These are phyloP conservation scores for Pachypsylla venusta DNA, from an alignment of 1,140 invertebrate genomes.

Conservation along the genomic window DNA sequence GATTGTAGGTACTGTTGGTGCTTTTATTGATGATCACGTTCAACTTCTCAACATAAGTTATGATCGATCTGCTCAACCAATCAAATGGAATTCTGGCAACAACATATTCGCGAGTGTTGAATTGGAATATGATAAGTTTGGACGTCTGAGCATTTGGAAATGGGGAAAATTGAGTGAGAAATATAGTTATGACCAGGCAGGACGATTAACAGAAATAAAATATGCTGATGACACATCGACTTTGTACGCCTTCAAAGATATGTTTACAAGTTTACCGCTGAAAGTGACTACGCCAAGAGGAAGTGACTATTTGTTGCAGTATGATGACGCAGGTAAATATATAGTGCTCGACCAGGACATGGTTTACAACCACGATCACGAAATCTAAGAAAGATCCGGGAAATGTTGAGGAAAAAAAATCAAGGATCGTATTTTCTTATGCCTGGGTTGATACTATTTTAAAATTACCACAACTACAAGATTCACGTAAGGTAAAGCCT, in stretches of 20 bases:
- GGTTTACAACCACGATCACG: too few relatives aligned
- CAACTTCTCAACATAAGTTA: constrained; percentile 85
- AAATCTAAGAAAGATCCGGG: too few relatives aligned
- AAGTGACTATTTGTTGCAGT: constrained; percentile 80
- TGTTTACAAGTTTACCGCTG: constrained; percentile 69
- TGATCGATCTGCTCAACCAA: constrained; percentile 73
- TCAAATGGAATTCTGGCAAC: constrained; percentile 71
- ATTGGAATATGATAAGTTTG: constrained; percentile 82
- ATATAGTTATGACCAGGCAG: constrained; percentile 74
- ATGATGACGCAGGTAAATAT: constrained; percentile 59
- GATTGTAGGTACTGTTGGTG: constrained; percentile 77
- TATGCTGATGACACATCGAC: constrained; percentile 75
- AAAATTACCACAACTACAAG: too few relatives aligned
- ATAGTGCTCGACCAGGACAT: too few relatives aligned
- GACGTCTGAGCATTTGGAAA: constrained; percentile 74
- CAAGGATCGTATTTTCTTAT: too few relatives aligned
- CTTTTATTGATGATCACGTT: constrained; percentile 74
- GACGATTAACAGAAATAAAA: constrained; percentile 68
- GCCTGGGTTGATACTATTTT: too few relatives aligned
- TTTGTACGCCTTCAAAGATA: constrained; percentile 74
- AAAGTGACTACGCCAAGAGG: constrained; percentile 85
- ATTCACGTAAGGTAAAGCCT: too few relatives aligned
- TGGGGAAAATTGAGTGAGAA: constrained; percentile 80
- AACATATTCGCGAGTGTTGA: constrained; percentile 75
- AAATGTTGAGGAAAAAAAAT: too few relatives aligned